A percentile compares a stretch with the other conserved stretches of the same genome.
These are phyloP conservation scores for Prostheceraeus crozeri DNA, from an alignment of 2,888 invertebrate genomes.

Conservation along the genomic window DNA sequence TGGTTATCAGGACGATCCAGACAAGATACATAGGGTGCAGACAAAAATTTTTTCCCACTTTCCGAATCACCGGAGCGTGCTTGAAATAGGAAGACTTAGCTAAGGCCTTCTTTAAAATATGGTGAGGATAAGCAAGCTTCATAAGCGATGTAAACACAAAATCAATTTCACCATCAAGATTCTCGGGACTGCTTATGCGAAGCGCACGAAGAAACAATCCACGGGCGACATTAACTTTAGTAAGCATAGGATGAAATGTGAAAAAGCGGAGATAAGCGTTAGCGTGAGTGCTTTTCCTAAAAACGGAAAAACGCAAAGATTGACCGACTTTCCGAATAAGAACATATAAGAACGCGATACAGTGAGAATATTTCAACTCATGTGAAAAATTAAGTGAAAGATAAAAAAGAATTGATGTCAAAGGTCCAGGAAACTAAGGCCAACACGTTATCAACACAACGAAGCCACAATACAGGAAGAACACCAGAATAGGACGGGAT, in stretches of 20 bases:
- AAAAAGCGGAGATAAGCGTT: background rate
- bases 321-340: background rate
- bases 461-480: background rate
- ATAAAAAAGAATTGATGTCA: slow-evolving; percentile 4
- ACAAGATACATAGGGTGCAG: too few relatives aligned
- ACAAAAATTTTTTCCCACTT: too few relatives aligned
- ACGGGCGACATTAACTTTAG: background rate
- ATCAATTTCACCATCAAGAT: slow-evolving; percentile 17
- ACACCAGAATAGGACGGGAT: slow-evolving; percentile 1
- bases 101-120: too few relatives aligned
- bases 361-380: background rate
- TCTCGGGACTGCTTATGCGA: background rate
- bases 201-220: background rate
- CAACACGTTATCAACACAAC: slow-evolving; percentile 1
- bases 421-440: slow-evolving; percentile 7
- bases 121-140: slow-evolving; percentile 17
- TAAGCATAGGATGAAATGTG: background rate
- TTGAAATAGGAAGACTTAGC: too few relatives aligned
- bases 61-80: too few relatives aligned
- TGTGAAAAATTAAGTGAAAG: slow-evolving; percentile 4
- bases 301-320: background rate
- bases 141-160: background rate
- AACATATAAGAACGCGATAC: background rate
- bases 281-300: background rate
- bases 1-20: too few relatives aligned